Evolutionary conservation across 2,113 vertebrate species (phyloP).

Genomic region (Grantiella picta): DNA sequence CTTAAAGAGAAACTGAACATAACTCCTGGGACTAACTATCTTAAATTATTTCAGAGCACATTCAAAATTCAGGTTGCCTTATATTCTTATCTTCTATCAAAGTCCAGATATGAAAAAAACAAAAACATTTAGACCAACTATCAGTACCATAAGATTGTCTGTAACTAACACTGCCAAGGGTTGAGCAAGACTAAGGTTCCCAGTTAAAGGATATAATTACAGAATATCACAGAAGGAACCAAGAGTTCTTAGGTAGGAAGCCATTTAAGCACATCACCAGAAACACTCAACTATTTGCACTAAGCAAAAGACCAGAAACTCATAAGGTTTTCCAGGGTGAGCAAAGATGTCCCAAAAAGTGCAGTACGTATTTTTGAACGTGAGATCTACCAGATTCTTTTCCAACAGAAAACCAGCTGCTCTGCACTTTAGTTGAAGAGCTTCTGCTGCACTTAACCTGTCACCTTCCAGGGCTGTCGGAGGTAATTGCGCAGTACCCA

Average conservation of each 20-base stretch:
- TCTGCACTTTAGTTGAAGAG: not conserved
- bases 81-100: not conserved
- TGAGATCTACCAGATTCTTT: not conserved
- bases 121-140: not conserved
- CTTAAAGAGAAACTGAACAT: not conserved
- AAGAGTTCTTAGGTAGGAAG: not conserved
- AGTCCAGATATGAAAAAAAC: not conserved
- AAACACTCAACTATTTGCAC: not conserved
- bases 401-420: not conserved
- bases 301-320: not conserved
- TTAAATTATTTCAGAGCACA: not conserved
- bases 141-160: not conserved
- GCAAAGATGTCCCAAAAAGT: not conserved
- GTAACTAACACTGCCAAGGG: not conserved
- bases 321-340: fast-evolving
- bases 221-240: not conserved
- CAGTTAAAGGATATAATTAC: not conserved
- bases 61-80: not conserved
- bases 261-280: not conserved
- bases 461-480: not conserved
- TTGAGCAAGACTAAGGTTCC: not conserved
- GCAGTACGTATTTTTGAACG: fast-evolving
- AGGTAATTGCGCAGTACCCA: not conserved
- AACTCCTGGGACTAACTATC: not conserved
- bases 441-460: conserved; percentile 8